Evolutionary conservation across 2,113 vertebrate genomes (phyloP).

Genomic region (Xyliphius kryptos): DNA sequence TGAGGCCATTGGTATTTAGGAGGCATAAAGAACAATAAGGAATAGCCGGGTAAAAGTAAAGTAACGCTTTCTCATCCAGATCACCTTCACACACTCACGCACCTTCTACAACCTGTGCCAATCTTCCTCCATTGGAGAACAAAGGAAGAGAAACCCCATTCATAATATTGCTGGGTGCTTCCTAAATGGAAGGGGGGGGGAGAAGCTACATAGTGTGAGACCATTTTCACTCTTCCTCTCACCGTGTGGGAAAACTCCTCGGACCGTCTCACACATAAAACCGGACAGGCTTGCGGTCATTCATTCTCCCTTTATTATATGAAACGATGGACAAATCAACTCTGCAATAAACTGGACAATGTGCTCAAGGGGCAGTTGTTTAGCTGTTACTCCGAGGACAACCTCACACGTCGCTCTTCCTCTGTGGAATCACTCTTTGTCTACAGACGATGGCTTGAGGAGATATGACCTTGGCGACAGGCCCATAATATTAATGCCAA

Average conservation of each 20-base stretch:
- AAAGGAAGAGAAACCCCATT: conserved; percentile 38
- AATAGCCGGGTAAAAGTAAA: too few species aligned
- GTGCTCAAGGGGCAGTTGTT: conserved; percentile 39
- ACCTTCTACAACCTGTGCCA: conserved; percentile 26
- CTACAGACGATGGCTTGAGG: conserved; percentile 20
- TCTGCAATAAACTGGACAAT: conserved; percentile 51
- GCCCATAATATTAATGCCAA: conserved; percentile 24
- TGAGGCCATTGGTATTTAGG: too few species aligned
- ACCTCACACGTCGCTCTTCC: conserved; percentile 40
- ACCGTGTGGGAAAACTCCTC: conserved; percentile 64
- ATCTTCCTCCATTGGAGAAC: conserved; percentile 27
- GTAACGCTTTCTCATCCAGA: too few species aligned
- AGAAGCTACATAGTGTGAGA: conserved; percentile 51
- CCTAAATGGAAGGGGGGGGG: conserved; percentile 40
- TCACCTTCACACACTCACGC: too few species aligned
- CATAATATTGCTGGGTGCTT: conserved; percentile 35
- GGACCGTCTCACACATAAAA: conserved; percentile 62
- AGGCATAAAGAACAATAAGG: too few species aligned
- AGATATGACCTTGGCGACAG: conserved; percentile 34
- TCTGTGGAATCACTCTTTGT: conserved; percentile 36
- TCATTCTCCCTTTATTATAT: conserved; percentile 51
- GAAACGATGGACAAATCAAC: conserved; percentile 60
- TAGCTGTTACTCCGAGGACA: conserved; percentile 38
- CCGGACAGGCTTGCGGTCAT: conserved; percentile 51
- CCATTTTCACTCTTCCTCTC: conserved; percentile 62